Percentiles rank a stretch among this genome's conserved stretches.
Evolutionary conservation across 2,113 vertebrate species (phyloP).

Genomic region (Ammospiza nelsoni): DNA sequence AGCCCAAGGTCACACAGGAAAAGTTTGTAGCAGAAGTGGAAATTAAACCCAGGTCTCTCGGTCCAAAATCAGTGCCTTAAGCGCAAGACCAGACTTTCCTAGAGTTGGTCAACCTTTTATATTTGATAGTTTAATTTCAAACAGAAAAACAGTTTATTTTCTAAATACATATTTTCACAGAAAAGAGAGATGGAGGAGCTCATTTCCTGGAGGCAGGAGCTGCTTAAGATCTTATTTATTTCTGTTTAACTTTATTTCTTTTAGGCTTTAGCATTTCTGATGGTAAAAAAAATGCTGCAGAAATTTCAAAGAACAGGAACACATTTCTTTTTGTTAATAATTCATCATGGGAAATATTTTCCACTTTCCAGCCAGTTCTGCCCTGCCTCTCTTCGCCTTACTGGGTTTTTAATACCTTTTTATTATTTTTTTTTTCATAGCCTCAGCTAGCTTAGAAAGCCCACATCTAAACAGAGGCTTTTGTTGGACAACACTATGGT

Average conservation of each 20-base stretch:
- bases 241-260: slow-evolving; percentile 44
- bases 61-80: slow-evolving; percentile 49
- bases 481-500: neutral
- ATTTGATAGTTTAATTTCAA: slow-evolving; percentile 63
- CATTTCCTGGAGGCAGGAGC: slow-evolving; percentile 55
- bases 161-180: slow-evolving; percentile 56
- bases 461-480: neutral
- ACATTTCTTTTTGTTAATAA: slow-evolving; percentile 47
- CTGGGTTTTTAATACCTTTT: slow-evolving; percentile 13
- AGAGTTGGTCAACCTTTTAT: slow-evolving; percentile 45
- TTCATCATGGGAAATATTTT: slow-evolving; percentile 47
- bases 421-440: neutral
- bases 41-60: slow-evolving; percentile 48
- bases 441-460: neutral
- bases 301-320: slow-evolving; percentile 54
- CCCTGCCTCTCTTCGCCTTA: neutral
- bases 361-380: neutral
- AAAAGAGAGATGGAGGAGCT: slow-evolving; percentile 52
- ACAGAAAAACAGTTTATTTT: slow-evolving; percentile 61
- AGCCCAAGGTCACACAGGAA: slow-evolving; percentile 63
- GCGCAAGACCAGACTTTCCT: slow-evolving; percentile 28
- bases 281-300: neutral
- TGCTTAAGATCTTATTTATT: slow-evolving; percentile 65
- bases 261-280: slow-evolving; percentile 27
- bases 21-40: slow-evolving; percentile 64